Evolutionary conservation across 2,888 invertebrate genomes (phyloP).

Genomic region (Caenorhabditis virilis): DNA sequence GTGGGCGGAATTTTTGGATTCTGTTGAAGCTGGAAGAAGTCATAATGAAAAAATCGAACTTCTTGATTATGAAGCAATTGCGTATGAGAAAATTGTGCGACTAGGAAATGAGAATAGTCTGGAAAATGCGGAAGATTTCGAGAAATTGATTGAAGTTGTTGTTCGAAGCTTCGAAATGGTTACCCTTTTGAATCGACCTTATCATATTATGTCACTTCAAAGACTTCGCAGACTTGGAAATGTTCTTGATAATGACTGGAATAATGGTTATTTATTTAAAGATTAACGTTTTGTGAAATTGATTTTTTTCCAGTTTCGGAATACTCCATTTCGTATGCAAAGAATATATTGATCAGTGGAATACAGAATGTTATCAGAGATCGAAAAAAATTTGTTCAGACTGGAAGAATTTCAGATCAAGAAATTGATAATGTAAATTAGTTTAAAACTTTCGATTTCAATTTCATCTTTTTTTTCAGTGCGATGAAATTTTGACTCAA

Average conservation of each 20-base stretch:
- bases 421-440: constrained; percentile 3
- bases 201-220: constrained; percentile 26
- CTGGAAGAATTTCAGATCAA: constrained; percentile 17
- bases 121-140: constrained; percentile 6
- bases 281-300: too few species aligned
- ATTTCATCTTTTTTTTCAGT: too few species aligned
- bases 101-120: constrained; percentile 3
- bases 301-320: too few species aligned
- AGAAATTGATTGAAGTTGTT: constrained; percentile 27
- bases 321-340: too few species aligned
- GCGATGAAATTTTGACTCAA: not conserved
- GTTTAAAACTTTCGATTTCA: too few species aligned
- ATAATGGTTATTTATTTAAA: too few species aligned
- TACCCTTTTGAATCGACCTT: constrained; percentile 30
- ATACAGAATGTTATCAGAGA: too few species aligned
- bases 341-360: too few species aligned
- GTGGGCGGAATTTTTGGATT: constrained; percentile 47
- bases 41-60: constrained; percentile 33
- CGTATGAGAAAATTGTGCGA: constrained; percentile 20
- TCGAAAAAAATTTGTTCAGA: constrained; percentile 16
- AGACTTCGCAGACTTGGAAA: constrained; percentile 16
- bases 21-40: constrained; percentile 33
- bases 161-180: constrained; percentile 36
- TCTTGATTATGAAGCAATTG: constrained; percentile 33
- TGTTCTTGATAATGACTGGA: constrained; percentile 12